Conservation (phyloP, 2,113 vertebrate genomes). For the Coreoperca whiteheadi region DNA sequence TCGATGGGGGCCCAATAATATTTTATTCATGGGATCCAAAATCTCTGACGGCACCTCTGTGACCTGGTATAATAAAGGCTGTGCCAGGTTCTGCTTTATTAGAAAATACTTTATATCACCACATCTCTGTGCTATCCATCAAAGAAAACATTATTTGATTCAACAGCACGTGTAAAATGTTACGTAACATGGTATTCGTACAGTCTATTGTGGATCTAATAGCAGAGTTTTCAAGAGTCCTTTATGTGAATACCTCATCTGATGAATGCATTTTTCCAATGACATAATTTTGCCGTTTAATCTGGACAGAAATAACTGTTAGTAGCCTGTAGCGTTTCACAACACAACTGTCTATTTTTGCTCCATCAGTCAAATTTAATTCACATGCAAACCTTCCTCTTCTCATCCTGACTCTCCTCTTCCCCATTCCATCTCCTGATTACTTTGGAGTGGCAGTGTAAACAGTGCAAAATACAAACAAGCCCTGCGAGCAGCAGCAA, state of each 20-base stretch:
- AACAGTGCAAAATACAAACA: constrained; percentile 64
- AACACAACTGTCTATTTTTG: constrained; percentile 1
- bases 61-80: neutral
- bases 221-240: neutral
- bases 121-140: neutral
- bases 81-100: neutral
- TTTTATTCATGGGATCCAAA: too few species aligned
- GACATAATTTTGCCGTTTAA: neutral
- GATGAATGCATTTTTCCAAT: constrained; percentile 26
- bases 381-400: constrained; percentile 10
- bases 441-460: constrained; percentile 55
- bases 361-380: constrained; percentile 6
- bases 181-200: neutral
- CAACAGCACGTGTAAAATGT: neutral
- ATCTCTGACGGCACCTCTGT: too few species aligned
- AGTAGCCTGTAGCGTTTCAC: neutral
- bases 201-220: neutral
- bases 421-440: constrained; percentile 19
- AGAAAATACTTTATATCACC: neutral
- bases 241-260: neutral
- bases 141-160: neutral
- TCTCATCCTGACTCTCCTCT: neutral
- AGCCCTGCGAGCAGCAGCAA: constrained; percentile 26
- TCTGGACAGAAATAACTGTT: neutral
- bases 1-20: too few species aligned